phyloP scores from a whole-genome alignment of 2,113 vertebrate genomes.

The Toxostoma redivivum region DNA sequence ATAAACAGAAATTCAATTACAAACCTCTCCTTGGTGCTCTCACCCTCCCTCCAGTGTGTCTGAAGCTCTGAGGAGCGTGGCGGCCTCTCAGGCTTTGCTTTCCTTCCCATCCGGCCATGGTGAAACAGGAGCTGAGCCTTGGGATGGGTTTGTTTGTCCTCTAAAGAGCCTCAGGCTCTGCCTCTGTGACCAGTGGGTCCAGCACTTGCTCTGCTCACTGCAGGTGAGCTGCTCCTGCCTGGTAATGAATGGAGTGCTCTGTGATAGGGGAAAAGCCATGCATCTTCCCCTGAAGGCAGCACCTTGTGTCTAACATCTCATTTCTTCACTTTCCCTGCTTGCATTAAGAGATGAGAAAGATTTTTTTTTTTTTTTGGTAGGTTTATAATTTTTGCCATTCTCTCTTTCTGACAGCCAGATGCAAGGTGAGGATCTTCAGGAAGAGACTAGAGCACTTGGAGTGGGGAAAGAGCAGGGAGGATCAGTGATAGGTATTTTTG shows the following conservation, averaged over 20 bases:
- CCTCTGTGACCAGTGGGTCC: neutral
- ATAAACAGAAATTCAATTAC: constrained; percentile 62
- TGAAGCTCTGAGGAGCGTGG: neutral
- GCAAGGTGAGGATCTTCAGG: neutral
- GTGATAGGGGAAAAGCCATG: neutral
- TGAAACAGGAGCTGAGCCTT: neutral
- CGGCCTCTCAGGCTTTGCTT: neutral
- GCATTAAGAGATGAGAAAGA: neutral
- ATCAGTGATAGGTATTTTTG: neutral
- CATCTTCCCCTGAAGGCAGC: neutral
- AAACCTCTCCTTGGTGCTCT: neutral
- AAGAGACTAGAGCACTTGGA: neutral
- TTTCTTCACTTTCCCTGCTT: neutral
- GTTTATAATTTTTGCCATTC: neutral
- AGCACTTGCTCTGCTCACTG: neutral
- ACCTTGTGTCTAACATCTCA: rapidly evolving
- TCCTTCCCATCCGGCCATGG: neutral
- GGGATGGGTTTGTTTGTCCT: neutral
- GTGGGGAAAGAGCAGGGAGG: rapidly evolving
- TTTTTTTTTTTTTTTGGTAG: neutral
- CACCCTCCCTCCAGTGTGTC: neutral
- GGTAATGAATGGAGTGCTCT: neutral
- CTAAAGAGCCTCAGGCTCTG: neutral
- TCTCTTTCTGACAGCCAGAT: neutral
- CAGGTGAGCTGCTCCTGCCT: neutral